Evolutionary conservation across 2,888 invertebrate species (phyloP).

Genomic region (Achlya flavicornis): DNA sequence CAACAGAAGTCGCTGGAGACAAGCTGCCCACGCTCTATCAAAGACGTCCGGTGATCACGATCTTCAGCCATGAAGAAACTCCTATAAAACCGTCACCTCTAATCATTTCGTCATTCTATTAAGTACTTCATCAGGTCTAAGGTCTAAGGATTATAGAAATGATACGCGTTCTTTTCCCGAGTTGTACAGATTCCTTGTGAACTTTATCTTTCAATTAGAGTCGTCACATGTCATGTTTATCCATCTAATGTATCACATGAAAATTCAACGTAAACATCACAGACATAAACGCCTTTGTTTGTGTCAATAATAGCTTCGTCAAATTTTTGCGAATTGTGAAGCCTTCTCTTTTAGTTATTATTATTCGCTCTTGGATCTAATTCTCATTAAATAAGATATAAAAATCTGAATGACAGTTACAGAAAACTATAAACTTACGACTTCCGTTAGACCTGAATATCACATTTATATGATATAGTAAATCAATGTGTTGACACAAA

Average conservation of each 20-base stretch:
- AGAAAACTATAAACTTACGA: too few species aligned
- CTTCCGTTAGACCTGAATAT: too few species aligned
- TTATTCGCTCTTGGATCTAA: neutral
- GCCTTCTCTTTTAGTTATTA: neutral
- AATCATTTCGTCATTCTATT: too few species aligned
- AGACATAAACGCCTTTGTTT: neutral
- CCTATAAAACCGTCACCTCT: neutral
- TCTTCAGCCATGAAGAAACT: too few species aligned
- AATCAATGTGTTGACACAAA: too few species aligned
- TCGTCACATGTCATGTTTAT: neutral
- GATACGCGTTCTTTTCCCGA: neutral
- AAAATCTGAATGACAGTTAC: too few species aligned
- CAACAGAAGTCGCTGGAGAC: too few species aligned
- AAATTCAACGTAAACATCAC: neutral
- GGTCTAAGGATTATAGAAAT: neutral
- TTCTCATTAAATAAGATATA: neutral
- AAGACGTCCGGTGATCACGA: too few species aligned
- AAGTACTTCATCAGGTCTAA: neutral
- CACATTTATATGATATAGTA: too few species aligned
- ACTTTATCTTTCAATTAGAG: neutral
- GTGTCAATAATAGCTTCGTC: neutral
- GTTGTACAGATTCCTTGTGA: neutral
- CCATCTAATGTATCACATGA: neutral
- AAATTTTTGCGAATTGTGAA: neutral
- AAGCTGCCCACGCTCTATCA: too few species aligned